These are phyloP conservation scores for Caradrina clavipalpis DNA, from an alignment of 2,888 invertebrate genomes.

Conservation along the genomic window DNA sequence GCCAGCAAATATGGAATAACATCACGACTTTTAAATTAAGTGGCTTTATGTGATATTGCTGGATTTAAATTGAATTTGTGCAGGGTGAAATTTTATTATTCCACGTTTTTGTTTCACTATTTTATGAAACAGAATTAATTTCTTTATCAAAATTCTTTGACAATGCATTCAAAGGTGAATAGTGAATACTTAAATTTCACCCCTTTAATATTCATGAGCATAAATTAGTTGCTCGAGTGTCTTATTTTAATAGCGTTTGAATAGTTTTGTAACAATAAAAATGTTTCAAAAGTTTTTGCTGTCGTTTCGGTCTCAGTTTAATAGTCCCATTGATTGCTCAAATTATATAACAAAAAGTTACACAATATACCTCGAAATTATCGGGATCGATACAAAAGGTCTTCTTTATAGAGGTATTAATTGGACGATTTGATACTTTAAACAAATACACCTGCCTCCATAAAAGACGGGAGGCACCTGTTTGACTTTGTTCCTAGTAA, in stretches of 20 bases:
- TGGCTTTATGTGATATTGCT: constrained; percentile 41
- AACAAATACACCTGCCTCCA: constrained; percentile 81
- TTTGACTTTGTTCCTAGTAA: constrained; percentile 64
- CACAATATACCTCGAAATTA: constrained; percentile 64
- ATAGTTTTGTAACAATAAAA: constrained; percentile 66
- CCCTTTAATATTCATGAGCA: constrained; percentile 51
- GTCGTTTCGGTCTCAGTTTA: constrained; percentile 59
- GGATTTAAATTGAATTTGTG: constrained; percentile 51
- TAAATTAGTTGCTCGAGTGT: constrained; percentile 50
- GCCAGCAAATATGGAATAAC: constrained; percentile 12
- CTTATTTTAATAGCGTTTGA: constrained; percentile 62
- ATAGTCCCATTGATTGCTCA: constrained; percentile 68
- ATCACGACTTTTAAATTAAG: constrained; percentile 34
- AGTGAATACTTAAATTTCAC: constrained; percentile 54
- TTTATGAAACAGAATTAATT: constrained; percentile 17
- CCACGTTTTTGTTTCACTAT: constrained; percentile 14
- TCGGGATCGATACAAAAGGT: constrained; percentile 58
- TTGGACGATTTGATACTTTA: constrained; percentile 78
- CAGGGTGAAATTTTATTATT: constrained; percentile 54
- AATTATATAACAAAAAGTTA: constrained; percentile 66
- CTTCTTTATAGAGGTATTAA: constrained; percentile 72
- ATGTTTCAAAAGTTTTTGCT: constrained; percentile 56
- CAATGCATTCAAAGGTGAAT: constrained; percentile 31
- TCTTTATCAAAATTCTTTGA: constrained; percentile 6
- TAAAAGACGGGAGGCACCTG: constrained; percentile 71